Evolutionary conservation across 2,888 invertebrate species (phyloP).

Genomic region (Nephrotoma guestfalica): DNA sequence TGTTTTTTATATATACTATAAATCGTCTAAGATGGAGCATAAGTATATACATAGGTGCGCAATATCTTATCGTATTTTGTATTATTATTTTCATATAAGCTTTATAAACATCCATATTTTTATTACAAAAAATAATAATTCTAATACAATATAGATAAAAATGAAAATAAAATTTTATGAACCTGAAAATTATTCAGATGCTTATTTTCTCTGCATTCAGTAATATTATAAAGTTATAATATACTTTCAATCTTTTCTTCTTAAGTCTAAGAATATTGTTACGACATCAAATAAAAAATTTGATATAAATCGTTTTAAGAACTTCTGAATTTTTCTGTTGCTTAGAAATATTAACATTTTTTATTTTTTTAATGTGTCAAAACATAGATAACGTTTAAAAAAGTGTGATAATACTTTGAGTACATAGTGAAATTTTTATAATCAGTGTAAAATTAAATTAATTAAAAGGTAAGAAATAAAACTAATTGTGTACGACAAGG

Average conservation of each 20-base stretch:
- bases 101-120: too few relatives aligned
- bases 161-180: not conserved
- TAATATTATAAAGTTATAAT: not conserved
- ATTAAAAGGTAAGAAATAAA: not conserved
- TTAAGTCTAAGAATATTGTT: not conserved
- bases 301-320: not conserved
- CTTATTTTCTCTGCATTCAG: not conserved
- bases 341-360: not conserved
- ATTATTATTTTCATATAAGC: too few relatives aligned
- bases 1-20: too few relatives aligned
- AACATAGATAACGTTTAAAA: not conserved
- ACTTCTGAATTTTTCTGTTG: not conserved
- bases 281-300: not conserved
- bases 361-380: not conserved
- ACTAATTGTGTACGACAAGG: not conserved
- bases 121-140: too few relatives aligned
- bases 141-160: not conserved
- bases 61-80: too few relatives aligned
- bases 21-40: too few relatives aligned
- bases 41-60: too few relatives aligned
- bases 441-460: not conserved
- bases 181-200: not conserved
- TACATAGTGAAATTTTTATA: not conserved
- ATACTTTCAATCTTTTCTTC: not conserved
- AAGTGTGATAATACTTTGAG: not conserved